Percentiles rank a stretch among this genome's conserved stretches.
phyloP scores from a whole-genome alignment of 2,113 vertebrate genomes.

The Cervus canadensis region DNA sequence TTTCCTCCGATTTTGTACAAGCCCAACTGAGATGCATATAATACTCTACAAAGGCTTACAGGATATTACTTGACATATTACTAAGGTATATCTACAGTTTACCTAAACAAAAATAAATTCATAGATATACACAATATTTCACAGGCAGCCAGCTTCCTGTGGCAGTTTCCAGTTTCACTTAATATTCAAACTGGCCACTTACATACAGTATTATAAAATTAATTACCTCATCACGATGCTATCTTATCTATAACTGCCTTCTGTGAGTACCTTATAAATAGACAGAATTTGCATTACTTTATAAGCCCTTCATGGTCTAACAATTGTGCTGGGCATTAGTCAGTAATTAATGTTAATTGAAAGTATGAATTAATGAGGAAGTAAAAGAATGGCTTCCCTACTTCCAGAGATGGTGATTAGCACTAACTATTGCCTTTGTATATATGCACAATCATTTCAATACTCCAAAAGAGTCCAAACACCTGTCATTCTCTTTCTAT shows the following conservation, averaged over 20 bases:
- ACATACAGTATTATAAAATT: background rate
- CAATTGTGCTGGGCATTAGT: background rate
- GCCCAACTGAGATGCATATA: background rate
- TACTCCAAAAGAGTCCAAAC: background rate
- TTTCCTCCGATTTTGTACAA: background rate
- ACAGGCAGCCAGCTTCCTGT: background rate
- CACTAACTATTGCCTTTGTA: background rate
- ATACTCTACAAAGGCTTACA: background rate
- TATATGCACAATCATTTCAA: background rate
- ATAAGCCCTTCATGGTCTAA: background rate
- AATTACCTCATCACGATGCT: background rate
- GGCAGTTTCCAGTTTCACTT: background rate
- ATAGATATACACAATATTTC: background rate
- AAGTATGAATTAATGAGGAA: background rate
- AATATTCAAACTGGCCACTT: background rate
- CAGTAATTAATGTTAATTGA: background rate
- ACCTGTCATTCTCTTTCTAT: background rate
- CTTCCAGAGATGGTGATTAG: background rate
- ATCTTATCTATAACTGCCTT: background rate
- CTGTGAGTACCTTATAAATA: background rate
- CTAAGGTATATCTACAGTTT: background rate
- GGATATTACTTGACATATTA: background rate
- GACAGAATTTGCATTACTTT: background rate
- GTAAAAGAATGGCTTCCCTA: background rate
- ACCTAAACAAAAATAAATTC: background rate